Conservation (phyloP, 2,888 invertebrate species). For the Coecobrya sp. region DNA sequence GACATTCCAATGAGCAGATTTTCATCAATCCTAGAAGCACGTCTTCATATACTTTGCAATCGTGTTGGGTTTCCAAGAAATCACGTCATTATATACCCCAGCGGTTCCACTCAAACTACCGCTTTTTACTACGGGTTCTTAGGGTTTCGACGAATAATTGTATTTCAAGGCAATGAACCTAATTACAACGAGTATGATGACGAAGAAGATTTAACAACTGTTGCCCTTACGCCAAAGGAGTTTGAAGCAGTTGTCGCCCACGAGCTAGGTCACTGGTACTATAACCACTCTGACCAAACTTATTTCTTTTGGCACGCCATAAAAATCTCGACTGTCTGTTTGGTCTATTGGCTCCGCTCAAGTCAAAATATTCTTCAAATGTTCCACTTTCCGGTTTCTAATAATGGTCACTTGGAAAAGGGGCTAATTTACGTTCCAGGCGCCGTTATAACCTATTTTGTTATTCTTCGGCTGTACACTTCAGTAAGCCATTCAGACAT, state of each 20-base stretch:
- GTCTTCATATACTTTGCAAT: slow-evolving; percentile 43
- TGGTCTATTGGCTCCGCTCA: not conserved
- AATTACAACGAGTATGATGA: not conserved
- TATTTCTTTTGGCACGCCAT: slow-evolving; percentile 41
- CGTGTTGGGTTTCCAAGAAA: slow-evolving; percentile 59
- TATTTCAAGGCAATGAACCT: slow-evolving; percentile 19
- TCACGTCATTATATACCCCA: not conserved
- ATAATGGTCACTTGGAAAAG: too few species aligned
- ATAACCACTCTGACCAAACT: slow-evolving; percentile 13
- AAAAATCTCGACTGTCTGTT: not conserved
- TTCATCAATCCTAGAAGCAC: not conserved
- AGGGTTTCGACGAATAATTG: slow-evolving; percentile 32
- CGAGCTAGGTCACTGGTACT: slow-evolving; percentile 67
- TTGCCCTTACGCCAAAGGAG: not conserved
- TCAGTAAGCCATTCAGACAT: slow-evolving; percentile 34
- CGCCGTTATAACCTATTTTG: not conserved
- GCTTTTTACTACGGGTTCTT: slow-evolving; percentile 71
- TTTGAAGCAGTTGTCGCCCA: slow-evolving; percentile 66
- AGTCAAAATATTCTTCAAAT: not conserved
- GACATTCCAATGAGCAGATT: not conserved
- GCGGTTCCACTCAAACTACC: not conserved
- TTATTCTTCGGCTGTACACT: slow-evolving; percentile 25
- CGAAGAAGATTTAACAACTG: not conserved
- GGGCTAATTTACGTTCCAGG: slow-evolving; percentile 35
- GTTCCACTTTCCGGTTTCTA: not conserved